phyloP scores from a whole-genome alignment of 2,888 invertebrate genomes.

The Diaprepes abbreviatus region DNA sequence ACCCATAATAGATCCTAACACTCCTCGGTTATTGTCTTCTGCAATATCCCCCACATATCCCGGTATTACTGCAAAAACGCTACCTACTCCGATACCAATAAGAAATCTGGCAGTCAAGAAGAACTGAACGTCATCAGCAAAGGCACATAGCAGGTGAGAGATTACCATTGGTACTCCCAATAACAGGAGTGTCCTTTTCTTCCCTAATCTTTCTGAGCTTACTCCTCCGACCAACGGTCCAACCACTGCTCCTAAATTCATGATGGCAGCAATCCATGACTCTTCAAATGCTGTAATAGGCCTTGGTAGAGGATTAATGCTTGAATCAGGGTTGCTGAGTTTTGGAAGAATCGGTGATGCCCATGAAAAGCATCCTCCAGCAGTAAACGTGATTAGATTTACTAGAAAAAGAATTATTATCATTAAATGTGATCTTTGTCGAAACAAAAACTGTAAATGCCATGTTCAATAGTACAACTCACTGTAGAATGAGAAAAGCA shows the following conservation, averaged over 20 bases:
- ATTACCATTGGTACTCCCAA: slow-evolving; percentile 75
- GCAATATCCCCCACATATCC: slow-evolving; percentile 91
- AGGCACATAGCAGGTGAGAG: slow-evolving; percentile 58
- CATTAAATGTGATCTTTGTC: too few species aligned
- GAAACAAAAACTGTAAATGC: too few species aligned
- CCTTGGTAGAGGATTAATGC: slow-evolving; percentile 53
- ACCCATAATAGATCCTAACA: slow-evolving; percentile 70
- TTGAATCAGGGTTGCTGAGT: slow-evolving; percentile 45
- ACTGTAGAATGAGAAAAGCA: too few species aligned
- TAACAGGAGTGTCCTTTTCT: slow-evolving; percentile 76
- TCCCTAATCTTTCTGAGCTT: slow-evolving; percentile 65
- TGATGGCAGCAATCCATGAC: slow-evolving; percentile 55
- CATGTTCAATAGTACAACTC: too few species aligned
- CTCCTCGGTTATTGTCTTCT: slow-evolving; percentile 82
- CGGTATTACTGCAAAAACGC: slow-evolving; percentile 79
- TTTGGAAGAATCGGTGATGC: slow-evolving; percentile 56
- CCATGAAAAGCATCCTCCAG: slow-evolving; percentile 55
- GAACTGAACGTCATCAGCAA: slow-evolving; percentile 43
- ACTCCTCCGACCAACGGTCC: slow-evolving; percentile 54
- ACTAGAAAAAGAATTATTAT: slow-evolving; percentile 49
- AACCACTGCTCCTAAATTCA: slow-evolving; percentile 54
- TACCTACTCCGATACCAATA: slow-evolving; percentile 77
- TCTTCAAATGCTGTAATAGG: slow-evolving; percentile 53
- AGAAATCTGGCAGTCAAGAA: slow-evolving; percentile 71
- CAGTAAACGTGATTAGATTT: slow-evolving; percentile 53